phyloP scores from a whole-genome alignment of 2,797 vertebrate genomes.

The Synanceia verrucosa region DNA sequence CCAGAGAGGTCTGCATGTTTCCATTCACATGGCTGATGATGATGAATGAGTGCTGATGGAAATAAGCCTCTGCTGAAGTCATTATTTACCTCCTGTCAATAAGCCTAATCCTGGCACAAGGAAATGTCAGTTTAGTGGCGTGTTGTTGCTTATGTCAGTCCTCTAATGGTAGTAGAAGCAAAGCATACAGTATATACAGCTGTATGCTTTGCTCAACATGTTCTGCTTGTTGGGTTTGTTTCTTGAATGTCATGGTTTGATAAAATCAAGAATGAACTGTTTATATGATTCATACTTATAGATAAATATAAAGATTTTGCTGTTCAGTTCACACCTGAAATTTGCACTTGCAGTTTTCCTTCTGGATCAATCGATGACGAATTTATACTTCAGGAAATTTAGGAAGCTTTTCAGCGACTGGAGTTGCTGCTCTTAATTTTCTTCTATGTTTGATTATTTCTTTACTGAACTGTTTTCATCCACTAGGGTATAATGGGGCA shows the following conservation, averaged over 20 bases:
- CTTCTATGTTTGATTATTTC: no score
- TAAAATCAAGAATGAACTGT: neutral
- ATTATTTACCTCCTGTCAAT: neutral
- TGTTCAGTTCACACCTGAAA: neutral
- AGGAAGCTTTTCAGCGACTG: neutral
- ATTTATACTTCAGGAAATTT: neutral
- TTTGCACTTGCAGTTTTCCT: neutral
- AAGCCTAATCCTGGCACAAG: neutral
- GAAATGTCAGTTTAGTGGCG: conserved; percentile 8
- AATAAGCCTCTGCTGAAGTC: neutral
- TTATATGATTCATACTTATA: no score
- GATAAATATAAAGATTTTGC: no score
- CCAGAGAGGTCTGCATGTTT: conserved; percentile 31
- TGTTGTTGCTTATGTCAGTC: neutral
- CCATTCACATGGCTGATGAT: neutral
- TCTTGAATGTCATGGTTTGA: neutral
- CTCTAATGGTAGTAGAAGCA: neutral
- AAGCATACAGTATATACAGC: neutral
- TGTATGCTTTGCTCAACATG: neutral
- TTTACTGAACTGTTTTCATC: no score
- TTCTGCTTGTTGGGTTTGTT: neutral
- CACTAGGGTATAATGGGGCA: neutral
- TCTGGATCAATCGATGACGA: neutral
- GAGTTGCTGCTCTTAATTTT: neutral
- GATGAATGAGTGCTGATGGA: conserved; percentile 26